A percentile compares a stretch with the other conserved stretches of the same genome.
Conservation (phyloP, 2,888 invertebrate genomes). For the Pterostichus niger region DNA sequence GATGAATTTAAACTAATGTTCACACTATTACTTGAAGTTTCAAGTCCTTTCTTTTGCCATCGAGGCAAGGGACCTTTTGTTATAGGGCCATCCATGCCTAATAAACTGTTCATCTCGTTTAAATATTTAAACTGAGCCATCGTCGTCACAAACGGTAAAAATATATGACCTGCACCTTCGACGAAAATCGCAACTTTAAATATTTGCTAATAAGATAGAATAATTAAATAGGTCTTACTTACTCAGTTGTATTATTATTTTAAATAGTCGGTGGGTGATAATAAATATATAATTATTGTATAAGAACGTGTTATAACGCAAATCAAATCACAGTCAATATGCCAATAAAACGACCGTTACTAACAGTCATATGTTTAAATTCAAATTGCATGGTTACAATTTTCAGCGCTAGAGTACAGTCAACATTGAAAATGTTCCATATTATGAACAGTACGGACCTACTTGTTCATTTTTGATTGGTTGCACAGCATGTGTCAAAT, state of each 20-base stretch:
- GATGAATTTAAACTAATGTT: slow-evolving; percentile 84
- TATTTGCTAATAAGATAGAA: not conserved
- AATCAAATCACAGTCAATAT: slow-evolving; percentile 6
- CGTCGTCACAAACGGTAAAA: not conserved
- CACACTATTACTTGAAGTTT: slow-evolving; percentile 79
- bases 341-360: slow-evolving; percentile 59
- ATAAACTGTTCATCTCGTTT: slow-evolving; percentile 88
- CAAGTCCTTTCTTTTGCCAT: slow-evolving; percentile 87
- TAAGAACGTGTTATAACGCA: slow-evolving; percentile 10
- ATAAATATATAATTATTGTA: slow-evolving; percentile 37
- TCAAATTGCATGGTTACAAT: slow-evolving; percentile 37
- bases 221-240: slow-evolving; percentile 24
- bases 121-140: slow-evolving; percentile 91
- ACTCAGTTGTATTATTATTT: not conserved
- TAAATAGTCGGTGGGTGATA: not conserved
- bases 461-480: too few relatives aligned
- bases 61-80: slow-evolving; percentile 88
- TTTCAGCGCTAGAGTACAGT: not conserved
- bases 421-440: too few relatives aligned
- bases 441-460: too few relatives aligned
- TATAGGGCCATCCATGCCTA: slow-evolving; percentile 89
- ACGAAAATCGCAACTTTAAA: not conserved
- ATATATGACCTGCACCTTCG: slow-evolving; percentile 10
- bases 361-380: slow-evolving; percentile 52
- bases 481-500: too few relatives aligned